Evolutionary conservation across 2,797 vertebrate genomes (phyloP).

Genomic region (Tapera naevia): DNA sequence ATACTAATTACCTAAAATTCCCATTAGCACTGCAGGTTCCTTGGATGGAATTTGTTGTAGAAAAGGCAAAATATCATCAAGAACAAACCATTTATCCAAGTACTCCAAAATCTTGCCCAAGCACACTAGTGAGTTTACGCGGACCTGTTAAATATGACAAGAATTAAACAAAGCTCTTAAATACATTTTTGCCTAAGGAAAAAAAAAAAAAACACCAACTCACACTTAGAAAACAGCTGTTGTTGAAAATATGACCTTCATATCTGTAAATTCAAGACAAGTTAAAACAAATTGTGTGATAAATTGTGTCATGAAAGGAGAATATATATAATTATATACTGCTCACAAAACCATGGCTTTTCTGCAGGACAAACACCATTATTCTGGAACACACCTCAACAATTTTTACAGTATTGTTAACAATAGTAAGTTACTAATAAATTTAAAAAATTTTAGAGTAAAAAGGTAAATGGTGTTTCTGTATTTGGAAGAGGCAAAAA

Average conservation of each 20-base stretch:
- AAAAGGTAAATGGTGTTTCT: not conserved
- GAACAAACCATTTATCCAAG: slow-evolving; percentile 97
- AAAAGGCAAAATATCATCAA: slow-evolving; percentile 98
- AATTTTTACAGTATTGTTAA: not conserved
- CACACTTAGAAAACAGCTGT: not conserved
- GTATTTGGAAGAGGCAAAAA: not conserved
- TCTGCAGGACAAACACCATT: not conserved
- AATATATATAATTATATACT: not conserved
- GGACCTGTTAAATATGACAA: slow-evolving; percentile 80
- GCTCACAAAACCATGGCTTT: not conserved
- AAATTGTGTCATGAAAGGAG: not conserved
- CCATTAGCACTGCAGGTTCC: slow-evolving; percentile 98
- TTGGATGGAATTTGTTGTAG: slow-evolving; percentile 97
- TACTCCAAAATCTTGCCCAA: slow-evolving; percentile 98
- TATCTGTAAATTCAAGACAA: not conserved
- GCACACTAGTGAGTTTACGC: slow-evolving; percentile 97
- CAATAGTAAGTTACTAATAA: not conserved
- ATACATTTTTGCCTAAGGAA: not conserved
- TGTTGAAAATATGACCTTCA: not conserved
- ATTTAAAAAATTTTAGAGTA: not conserved
- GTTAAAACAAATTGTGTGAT: not conserved
- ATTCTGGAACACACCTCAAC: not conserved
- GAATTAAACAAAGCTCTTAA: not conserved
- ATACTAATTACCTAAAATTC: slow-evolving; percentile 87
- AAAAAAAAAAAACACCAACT: not conserved